Evolutionary conservation across 2,113 vertebrate species (phyloP), one percentile per base, ranked within the genome.

Genomic region (Pluvianellus socialis): DNA sequence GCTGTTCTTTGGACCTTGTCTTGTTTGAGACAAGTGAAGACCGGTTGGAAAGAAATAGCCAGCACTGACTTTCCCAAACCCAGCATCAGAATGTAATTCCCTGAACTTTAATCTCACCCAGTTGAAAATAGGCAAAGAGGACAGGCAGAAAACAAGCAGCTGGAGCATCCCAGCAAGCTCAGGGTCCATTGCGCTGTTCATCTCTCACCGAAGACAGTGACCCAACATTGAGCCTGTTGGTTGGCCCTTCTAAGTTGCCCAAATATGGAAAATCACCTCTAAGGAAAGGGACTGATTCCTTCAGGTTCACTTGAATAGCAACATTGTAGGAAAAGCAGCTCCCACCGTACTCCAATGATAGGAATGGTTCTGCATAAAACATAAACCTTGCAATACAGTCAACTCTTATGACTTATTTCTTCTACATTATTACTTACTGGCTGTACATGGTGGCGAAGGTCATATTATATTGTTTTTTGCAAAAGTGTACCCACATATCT

Each of bases 131-230:
- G 88, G 11, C 15, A 73, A 7, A 9, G 81, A 81, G 22, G 14
- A 68, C 12, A 63, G 22, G 53, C 6, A 33, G 22, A 73, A 84
- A 91, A 14, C 21, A 75, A 40, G 4, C 20, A 56, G 14, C 9
- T 77, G 53, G 19, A 73, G 38, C 16, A 14, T 20, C 12, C 26
- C 23, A 55, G 14, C 3, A 77, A 56, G 20, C 35, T 92, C 35
- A 22, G 5, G 4, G 24, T 74, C 40, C 20, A 13, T 12, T 6
- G 4, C 1, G 1, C 11, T 56, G 15, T 20, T 45, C 7, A 6
- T 12, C 16, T 81, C 12, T 52, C 11, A 42, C 14, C 65, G 73
- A 70, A 61, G 13, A 52, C 8, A 38, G 17, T 65, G 28, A 4
- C 12, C 23, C 28, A 66, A 10, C 6, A n/a, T 3, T 23, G 13